Base-by-base conservation (phyloP, 2,113 vertebrate genomes). In the Scolopax mira region DNA sequence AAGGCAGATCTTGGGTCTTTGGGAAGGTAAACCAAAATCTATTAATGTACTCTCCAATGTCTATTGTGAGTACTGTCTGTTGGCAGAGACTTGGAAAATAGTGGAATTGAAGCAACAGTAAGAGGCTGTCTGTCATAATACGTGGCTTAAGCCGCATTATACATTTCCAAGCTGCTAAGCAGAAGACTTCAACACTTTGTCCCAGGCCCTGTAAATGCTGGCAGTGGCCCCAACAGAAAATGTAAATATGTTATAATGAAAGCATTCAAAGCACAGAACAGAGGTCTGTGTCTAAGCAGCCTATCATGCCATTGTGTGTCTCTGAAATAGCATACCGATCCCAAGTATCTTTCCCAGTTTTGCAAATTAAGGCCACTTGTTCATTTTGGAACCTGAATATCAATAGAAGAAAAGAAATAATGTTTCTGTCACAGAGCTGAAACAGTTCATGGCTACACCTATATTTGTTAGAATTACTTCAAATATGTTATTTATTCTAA, bases 301-400 rank as follows among this genome's bases (percentile, higher is more conserved):
- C 91, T 94, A 72, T 93, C 90, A 89, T 94, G 94, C 93, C 79
- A 79, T 52, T 72, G 91, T 93, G 90, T 65, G 72, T 88, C 81
- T 91, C 72, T 69, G 85, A 91, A 93, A 82, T 85, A 79, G 95
- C 98, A 97, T 98, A 98, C 98, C 98, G 96, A 97, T 98, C 98
- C 97, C 98, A 97, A 91, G 98, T 98, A 96, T 97, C 98, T 98
- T 98, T 98, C 90, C 98, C 98, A 95, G 98, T 98, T 98, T 98
- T 98, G 96, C 98, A 98, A 96, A 98, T 97, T 96, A 98, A 95
- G 96, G 98, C 98, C 91, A 98, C 97, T 96, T 98, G 98, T 90
- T 98, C 98, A 89, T 93, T 98, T 97, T 98, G 98, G 97, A 98
- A 98, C 98, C 98, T 98, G 94, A 94, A 95, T 95, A 96, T 96